Evolutionary conservation across 2,888 invertebrate species (phyloP), one percentile per base, ranked within the genome.

Genomic region (Eristalis pertinax): DNA sequence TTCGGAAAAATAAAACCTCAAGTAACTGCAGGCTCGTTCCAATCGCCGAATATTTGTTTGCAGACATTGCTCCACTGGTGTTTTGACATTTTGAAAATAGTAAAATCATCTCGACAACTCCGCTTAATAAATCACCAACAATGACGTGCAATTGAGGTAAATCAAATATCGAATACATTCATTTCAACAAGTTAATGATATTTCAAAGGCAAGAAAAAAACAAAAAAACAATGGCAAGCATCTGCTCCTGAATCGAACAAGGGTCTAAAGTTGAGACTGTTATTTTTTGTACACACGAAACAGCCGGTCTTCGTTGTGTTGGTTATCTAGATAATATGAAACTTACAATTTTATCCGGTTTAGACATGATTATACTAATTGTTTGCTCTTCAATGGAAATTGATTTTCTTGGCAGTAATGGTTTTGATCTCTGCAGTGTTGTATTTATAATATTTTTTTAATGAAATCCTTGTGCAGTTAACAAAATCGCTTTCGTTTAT

Each of bases 271-370:
- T n/a, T 4, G 68, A 19, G 19, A 65, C 65, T 75, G 75, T 75
- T 75, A 26, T 75, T 58, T 29, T 65, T 75, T 24, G 38, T 29
- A 69, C 50, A 41, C 58, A 67, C 38, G 41, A 67, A 75, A 60
- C 75, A 65, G 75, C 75, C 75, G 75, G 75, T 67, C 38, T 22
- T 29, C 29, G 35, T 26, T 74, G 58, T 56, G 56, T 38, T 29
- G 35, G n/a, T 29, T 56, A 13, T 24, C 65, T 1, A 41, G 50
- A 29, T 26, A 29, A 60, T 60, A 60, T 0, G 24, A 60, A 67
- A 75, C 75, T 75, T 67, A 75, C 75, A 29, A 75, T 75, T 38
- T 58, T 75, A 75, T 58, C 58, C 58, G 38, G 8, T n/a, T 75
- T 58, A n/a, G 75, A 67, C 65, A 67, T 75, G 29, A 26, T 65